A percentile compares a stretch with the other conserved stretches of the same genome.
Evolutionary conservation across 2,888 invertebrate species (phyloP).

Genomic region (Tenthredo notha): DNA sequence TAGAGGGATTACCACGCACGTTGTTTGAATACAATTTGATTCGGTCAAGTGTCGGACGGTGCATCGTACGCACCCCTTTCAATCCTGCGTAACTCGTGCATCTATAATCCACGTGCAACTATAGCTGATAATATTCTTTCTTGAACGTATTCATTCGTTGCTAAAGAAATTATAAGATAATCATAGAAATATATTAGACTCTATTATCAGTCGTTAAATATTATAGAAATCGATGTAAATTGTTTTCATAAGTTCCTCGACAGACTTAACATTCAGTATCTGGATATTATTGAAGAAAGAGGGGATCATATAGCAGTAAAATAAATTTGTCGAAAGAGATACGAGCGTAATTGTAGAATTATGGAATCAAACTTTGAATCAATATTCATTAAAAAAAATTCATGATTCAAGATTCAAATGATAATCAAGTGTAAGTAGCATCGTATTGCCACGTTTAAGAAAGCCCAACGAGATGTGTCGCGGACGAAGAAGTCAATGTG

Average conservation of each 20-base stretch:
- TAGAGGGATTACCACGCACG: constrained; percentile 72
- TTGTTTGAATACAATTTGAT: constrained; percentile 67
- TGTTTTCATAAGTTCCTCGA: neutral
- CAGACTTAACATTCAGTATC: neutral
- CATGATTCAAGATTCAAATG: too few relatives aligned
- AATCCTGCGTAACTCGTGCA: neutral
- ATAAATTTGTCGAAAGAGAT: neutral
- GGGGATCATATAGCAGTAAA: neutral
- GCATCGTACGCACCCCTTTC: neutral
- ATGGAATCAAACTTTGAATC: neutral
- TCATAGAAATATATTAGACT: neutral
- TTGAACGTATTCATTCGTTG: neutral
- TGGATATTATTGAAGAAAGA: neutral
- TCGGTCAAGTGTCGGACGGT: constrained; percentile 69
- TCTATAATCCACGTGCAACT: neutral
- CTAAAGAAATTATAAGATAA: neutral
- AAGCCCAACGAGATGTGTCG: too few relatives aligned
- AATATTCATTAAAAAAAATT: too few relatives aligned
- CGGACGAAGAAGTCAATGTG: too few relatives aligned
- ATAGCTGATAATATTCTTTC: neutral
- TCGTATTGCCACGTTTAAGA: too few relatives aligned
- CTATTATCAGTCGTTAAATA: too few relatives aligned
- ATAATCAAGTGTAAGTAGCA: too few relatives aligned
- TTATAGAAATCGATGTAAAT: neutral
- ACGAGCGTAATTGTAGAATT: neutral